phyloP scores from a whole-genome alignment of 2,888 invertebrate genomes.

The Liopterus haemorrhoidalis region DNA sequence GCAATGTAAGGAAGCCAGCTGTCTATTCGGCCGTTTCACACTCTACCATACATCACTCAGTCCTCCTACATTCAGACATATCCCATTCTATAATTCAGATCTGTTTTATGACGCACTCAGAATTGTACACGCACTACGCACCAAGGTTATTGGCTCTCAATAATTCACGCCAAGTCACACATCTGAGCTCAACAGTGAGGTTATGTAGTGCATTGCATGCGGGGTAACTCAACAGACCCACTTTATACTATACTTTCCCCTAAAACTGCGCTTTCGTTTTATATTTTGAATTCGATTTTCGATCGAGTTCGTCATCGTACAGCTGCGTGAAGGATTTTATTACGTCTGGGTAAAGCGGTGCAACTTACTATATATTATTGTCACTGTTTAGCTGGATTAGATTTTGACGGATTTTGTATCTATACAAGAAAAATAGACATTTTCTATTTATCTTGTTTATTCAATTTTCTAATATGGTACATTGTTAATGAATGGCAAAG shows the following conservation, averaged over 20 bases:
- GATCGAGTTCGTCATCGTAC: too few relatives aligned
- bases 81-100: conserved; percentile 9
- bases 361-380: too few relatives aligned
- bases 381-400: too few relatives aligned
- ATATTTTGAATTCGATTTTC: conserved; percentile 13
- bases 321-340: too few relatives aligned
- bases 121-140: conserved; percentile 9
- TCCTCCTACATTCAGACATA: conserved; percentile 6
- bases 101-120: conserved; percentile 1
- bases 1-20: too few relatives aligned
- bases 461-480: too few relatives aligned
- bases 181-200: conserved; percentile 15
- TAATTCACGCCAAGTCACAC: conserved; percentile 36
- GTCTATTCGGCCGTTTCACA: too few relatives aligned
- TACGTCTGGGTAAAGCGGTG: too few relatives aligned
- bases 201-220: conserved; percentile 1
- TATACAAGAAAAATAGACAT: too few relatives aligned
- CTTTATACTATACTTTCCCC: conserved; percentile 10
- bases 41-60: neutral
- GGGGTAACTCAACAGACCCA: neutral
- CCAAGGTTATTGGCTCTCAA: conserved; percentile 41
- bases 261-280: conserved; percentile 13
- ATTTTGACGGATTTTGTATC: too few relatives aligned
- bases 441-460: too few relatives aligned
- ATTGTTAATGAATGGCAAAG: too few relatives aligned